Evolutionary conservation across 2,113 vertebrate genomes (phyloP), one percentile per base, ranked within the genome.

Genomic region (Macheiramphus alcinus): DNA sequence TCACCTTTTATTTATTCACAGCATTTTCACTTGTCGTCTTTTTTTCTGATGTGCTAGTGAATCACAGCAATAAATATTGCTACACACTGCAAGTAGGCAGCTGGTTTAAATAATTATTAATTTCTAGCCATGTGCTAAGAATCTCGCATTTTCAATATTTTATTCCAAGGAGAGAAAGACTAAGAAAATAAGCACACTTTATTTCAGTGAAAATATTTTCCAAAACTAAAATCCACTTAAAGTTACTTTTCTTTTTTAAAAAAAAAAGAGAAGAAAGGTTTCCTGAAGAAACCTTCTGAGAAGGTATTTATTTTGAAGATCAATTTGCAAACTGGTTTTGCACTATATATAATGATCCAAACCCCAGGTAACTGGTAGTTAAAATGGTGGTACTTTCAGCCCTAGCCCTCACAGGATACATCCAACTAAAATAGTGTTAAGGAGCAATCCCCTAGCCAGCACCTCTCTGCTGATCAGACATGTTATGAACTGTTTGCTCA

Each of bases 71-170:
- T 79, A 88, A 90, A 74, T 73, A 73, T 34, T 76, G 70, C 27
- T 56, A 70, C 17, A 71, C 36, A 20, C 58, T 52, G 53, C 50
- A 85, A 59, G 15, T 8, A 93, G 34, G 79, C 59, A 76, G 62
- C 75, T 66, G 50, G 11, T 74, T 93, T 76, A 93, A 92, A 36
- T 62, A 94, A 96, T 90, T 94, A 92, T 26, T 93, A 88, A 62
- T 76, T 93, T 62, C 79, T 72, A 88, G 58, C 36, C 50, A 85
- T 34, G 45, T 86, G 74, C 55, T 85, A 90, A 79, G 36, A 70
- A 72, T 76, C 67, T 53, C 62, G 48, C 53, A 71, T 92, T 80
- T 80, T 53, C 40, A 76, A 15, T 73, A 90, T 70, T 86, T 82
- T 66, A 85, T 88, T 93, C 45, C 5, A 14, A 70, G 12, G 47